These are phyloP conservation scores for Lates calcarifer DNA, from an alignment of 2,113 vertebrate species.

Conservation along the genomic window DNA sequence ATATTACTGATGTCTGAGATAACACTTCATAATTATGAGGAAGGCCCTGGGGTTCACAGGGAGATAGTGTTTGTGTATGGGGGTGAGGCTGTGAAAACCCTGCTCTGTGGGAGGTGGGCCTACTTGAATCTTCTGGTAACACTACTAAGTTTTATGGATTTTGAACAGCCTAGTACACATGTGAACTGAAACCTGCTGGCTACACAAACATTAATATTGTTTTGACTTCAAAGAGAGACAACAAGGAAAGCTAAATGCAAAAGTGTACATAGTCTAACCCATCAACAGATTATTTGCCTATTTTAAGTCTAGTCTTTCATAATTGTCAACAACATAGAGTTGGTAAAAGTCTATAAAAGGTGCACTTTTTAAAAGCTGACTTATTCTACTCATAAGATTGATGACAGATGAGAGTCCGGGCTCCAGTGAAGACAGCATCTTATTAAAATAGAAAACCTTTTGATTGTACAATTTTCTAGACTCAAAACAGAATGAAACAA, in stretches of 20 bases:
- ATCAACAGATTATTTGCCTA: neutral
- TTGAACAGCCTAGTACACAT: neutral
- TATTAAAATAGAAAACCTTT: no score
- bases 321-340: no score
- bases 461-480: no score
- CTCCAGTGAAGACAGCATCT: no score
- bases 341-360: no score
- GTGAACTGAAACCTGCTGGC: neutral
- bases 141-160: neutral
- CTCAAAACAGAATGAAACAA: no score
- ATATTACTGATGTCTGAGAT: slow-evolving; percentile 62
- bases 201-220: neutral
- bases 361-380: no score
- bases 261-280: neutral
- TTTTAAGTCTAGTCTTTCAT: no score
- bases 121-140: neutral
- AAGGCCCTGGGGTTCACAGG: slow-evolving; percentile 25
- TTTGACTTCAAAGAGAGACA: neutral
- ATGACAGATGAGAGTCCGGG: no score
- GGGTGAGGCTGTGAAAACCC: slow-evolving; percentile 14
- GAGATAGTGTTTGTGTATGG: slow-evolving; percentile 14
- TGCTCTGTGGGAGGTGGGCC: slow-evolving; percentile 18
- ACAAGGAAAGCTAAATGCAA: neutral
- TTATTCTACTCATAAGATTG: no score
- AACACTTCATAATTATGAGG: slow-evolving; percentile 60